Base-by-base conservation (phyloP, 2,113 vertebrate genomes). In the Recurvirostra avosetta region DNA sequence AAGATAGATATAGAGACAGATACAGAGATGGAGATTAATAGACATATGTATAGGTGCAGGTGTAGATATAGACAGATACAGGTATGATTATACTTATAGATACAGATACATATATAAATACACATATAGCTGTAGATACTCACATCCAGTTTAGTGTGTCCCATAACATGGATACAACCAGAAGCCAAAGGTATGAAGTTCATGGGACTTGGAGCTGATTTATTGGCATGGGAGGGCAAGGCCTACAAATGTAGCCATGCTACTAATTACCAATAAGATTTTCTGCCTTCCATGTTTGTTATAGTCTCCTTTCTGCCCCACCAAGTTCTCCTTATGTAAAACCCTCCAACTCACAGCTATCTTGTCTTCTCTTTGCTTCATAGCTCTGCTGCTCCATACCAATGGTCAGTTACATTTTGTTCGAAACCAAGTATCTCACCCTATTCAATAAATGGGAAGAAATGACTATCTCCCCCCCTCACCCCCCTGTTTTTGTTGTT, bases 221-320 rank as follows among this genome's bases (percentile, higher is more conserved):
- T 92, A n/a, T 53, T 38, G 49, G 15, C 34, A 41, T 0, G 8
- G 13, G 14, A 49, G 27, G 36, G 5, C 32, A 84, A 59, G 52
- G 27, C 34, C 34, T 93, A 55, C 11, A 56, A 30, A 19, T 36
- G 15, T 78, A 66, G 26, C 15, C 58, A n/a, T 80, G 26, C 8
- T 53, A 55, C 53, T 77, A 90, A 92, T 83, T 86, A 76, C 76
- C 86, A 83, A 66, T 40, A 73, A 38, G 16, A 34, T 66, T 61
- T 94, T 67, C 53, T 85, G 50, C 30, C 12, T 82, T 72, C 17
- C 2, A 2, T 47, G 8, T 72, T 80, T 84, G 11, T 71, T 90
- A 13, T 15, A 65, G 26, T 62, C 30, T 75, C 7, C 17, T 83
- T 75, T 90, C 50, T 78, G 20, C 18, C 29, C 19, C 47, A 50